phyloP scores from a whole-genome alignment of 2,797 vertebrate genomes.

The Amphiprion clarkii region DNA sequence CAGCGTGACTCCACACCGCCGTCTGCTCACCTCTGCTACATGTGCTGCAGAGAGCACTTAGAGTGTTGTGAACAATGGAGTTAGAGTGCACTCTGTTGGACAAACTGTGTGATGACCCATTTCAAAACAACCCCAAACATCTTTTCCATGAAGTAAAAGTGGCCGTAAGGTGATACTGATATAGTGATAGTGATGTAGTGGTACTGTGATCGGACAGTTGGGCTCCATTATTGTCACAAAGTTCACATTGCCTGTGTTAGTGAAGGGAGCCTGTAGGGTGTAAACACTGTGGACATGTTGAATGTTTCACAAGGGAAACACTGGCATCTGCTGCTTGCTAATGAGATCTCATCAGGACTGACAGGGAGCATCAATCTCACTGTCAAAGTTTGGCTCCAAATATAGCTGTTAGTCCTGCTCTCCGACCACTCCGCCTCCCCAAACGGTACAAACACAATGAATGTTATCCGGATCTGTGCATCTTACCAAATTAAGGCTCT shows the following conservation, averaged over 20 bases:
- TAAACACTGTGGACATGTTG: constrained; percentile 34
- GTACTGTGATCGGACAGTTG: too few species aligned
- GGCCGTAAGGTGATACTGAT: too few species aligned
- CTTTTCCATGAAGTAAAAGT: too few species aligned
- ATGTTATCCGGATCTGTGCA: background rate
- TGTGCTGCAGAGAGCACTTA: too few species aligned
- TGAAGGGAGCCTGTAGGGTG: constrained; percentile 6
- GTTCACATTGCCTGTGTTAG: constrained; percentile 16
- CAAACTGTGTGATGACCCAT: too few species aligned
- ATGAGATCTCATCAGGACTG: constrained; percentile 58
- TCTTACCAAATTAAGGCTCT: too few species aligned
- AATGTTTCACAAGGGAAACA: constrained; percentile 31
- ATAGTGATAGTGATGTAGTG: too few species aligned
- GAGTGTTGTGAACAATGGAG: too few species aligned
- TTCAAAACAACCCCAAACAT: too few species aligned
- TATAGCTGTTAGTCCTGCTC: constrained; percentile 13
- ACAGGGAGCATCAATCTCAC: constrained; percentile 49
- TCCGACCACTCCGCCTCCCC: background rate
- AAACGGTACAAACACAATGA: background rate
- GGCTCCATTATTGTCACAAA: background rate
- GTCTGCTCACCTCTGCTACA: too few species aligned
- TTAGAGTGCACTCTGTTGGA: too few species aligned
- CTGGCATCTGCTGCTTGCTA: constrained; percentile 62
- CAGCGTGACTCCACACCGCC: too few species aligned
- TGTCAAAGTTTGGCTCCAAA: constrained; percentile 39